Conservation (phyloP, 2,888 invertebrate genomes). For the Eudasyphora cyanicolor region DNA sequence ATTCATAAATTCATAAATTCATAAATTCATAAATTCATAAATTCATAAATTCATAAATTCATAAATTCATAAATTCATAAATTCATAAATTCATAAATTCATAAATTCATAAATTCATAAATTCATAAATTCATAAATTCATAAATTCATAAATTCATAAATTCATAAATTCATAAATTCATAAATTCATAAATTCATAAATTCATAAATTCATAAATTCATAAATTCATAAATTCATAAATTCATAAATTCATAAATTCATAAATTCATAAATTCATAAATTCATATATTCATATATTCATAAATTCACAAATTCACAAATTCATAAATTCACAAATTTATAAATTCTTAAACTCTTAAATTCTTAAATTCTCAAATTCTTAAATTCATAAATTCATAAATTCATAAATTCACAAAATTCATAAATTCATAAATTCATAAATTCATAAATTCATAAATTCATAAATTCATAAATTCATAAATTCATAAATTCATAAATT, state of each 20-base stretch:
- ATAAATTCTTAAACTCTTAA: background rate
- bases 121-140: background rate
- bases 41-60: constrained; percentile 16
- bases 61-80: constrained; percentile 20
- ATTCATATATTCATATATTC: background rate
- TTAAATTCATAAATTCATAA: background rate
- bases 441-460: no score
- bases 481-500: no score
- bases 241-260: constrained; percentile 16
- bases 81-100: background rate
- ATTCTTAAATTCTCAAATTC: background rate
- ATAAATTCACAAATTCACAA: constrained; percentile 2
- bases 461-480: no score
- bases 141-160: background rate
- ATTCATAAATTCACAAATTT: background rate
- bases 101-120: background rate
- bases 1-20: constrained; percentile 25
- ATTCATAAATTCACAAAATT: no score
- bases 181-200: background rate
- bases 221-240: background rate
- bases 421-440: no score
- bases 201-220: background rate
- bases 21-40: constrained; percentile 26
- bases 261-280: constrained; percentile 25
- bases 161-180: background rate